Evolutionary conservation across 1,140 invertebrate species (phyloP).

Genomic region (Druon quercuslanigerum): DNA sequence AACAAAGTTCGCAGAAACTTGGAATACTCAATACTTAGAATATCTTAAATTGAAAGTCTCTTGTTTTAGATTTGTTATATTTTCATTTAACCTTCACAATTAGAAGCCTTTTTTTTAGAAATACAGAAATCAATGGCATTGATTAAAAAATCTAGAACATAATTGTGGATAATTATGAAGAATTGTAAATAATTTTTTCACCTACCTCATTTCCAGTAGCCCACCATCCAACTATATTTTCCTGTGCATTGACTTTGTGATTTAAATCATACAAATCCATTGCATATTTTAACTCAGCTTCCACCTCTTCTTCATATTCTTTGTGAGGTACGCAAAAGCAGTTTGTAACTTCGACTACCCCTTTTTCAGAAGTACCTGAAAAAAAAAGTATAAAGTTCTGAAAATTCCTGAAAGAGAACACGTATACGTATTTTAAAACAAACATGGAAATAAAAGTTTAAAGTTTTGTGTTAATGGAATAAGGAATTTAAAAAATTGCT

Average conservation of each 20-base stretch:
- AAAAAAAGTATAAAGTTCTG: constrained; percentile 41
- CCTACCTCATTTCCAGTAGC: constrained; percentile 91
- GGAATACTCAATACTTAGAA: no score
- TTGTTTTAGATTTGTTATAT: background rate
- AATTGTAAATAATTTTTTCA: background rate
- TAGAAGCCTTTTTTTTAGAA: background rate
- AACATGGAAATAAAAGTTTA: no score
- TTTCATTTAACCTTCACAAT: background rate
- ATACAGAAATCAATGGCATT: background rate
- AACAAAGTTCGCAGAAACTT: no score
- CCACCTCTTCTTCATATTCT: constrained; percentile 96
- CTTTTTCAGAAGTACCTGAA: constrained; percentile 89
- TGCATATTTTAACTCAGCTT: constrained; percentile 96
- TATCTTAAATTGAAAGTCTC: no score
- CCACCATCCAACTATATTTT: constrained; percentile 98
- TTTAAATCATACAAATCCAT: constrained; percentile 96
- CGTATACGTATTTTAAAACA: no score
- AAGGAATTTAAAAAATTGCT: no score
- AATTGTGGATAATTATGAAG: no score
- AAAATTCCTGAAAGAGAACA: background rate
- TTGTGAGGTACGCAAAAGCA: constrained; percentile 98
- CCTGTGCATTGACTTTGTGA: constrained; percentile 91
- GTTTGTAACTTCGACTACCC: constrained; percentile 96
- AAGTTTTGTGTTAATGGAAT: no score
- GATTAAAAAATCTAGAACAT: no score